Evolutionary conservation across 2,888 invertebrate species (phyloP).

Genomic region (Drosophila mettleri): DNA sequence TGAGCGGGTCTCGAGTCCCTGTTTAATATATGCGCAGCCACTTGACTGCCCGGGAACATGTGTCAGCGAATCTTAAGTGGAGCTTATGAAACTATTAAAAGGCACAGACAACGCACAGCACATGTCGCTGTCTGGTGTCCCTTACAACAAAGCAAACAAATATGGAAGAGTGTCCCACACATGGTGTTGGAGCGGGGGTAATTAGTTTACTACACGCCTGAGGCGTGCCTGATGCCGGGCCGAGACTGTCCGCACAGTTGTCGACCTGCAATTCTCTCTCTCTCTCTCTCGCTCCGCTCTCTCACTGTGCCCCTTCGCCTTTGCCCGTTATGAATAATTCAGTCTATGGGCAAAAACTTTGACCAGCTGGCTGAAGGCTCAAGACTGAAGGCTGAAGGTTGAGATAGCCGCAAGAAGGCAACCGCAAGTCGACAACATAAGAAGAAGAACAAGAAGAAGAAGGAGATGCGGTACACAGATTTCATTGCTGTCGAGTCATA

Average conservation of each 20-base stretch:
- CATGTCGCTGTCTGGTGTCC: constrained; percentile 46
- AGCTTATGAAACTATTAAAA: constrained; percentile 85
- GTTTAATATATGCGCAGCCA: constrained; percentile 75
- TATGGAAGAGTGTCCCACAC: constrained; percentile 28
- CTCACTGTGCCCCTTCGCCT: neutral
- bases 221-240: constrained; percentile 54
- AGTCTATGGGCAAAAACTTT: constrained; percentile 59
- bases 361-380: constrained; percentile 52
- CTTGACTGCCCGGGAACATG: constrained; percentile 83
- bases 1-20: constrained; percentile 9
- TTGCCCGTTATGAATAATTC: constrained; percentile 72
- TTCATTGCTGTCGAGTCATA: constrained; percentile 28
- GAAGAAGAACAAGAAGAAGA: neutral
- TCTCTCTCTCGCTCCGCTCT: neutral
- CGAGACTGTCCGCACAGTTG: constrained; percentile 30
- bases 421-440: constrained; percentile 47
- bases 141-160: constrained; percentile 44
- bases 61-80: constrained; percentile 85
- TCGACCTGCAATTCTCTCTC: neutral
- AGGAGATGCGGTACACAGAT: constrained; percentile 45
- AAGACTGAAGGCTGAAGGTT: constrained; percentile 18
- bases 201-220: constrained; percentile 75
- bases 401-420: constrained; percentile 55
- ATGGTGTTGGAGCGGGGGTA: constrained; percentile 58
- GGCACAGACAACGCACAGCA: constrained; percentile 46